Percentiles rank a stretch among this genome's conserved stretches.
Conservation (phyloP, 2,888 invertebrate genomes). For the Hartigia nigra region DNA sequence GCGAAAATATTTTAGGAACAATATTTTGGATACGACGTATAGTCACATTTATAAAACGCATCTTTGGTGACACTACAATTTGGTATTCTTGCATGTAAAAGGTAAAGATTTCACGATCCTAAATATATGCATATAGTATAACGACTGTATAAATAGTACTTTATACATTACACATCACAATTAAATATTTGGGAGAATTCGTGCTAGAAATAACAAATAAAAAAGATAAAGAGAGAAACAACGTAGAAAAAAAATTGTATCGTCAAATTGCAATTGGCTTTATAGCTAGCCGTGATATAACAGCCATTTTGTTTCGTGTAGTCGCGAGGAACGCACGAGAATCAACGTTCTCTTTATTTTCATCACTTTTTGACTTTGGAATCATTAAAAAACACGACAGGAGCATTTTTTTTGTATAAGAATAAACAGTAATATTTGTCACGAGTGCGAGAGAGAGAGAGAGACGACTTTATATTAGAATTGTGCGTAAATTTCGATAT, state of each 20-base stretch:
- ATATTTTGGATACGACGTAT: slow-evolving; percentile 57
- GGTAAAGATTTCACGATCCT: slow-evolving; percentile 24
- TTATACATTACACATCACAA: slow-evolving; percentile 37
- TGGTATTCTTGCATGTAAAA: slow-evolving; percentile 56
- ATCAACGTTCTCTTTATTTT: background rate
- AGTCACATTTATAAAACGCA: slow-evolving; percentile 41
- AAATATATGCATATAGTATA: slow-evolving; percentile 24
- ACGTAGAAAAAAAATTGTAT: background rate
- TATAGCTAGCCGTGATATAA: slow-evolving; percentile 46
- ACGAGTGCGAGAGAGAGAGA: no score
- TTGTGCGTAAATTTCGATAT: background rate
- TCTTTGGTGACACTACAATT: slow-evolving; percentile 60
- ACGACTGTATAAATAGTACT: slow-evolving; percentile 28
- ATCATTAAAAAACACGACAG: background rate
- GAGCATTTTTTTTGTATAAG: background rate
- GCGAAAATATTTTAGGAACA: slow-evolving; percentile 53
- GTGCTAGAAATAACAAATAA: slow-evolving; percentile 8
- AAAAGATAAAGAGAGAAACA: background rate
- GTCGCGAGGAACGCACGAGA: background rate
- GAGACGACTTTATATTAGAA: background rate
- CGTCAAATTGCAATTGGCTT: slow-evolving; percentile 29
- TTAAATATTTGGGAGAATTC: slow-evolving; percentile 24
- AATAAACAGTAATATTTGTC: no score
- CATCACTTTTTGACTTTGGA: background rate
- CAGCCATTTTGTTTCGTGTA: slow-evolving; percentile 33